Conservation (phyloP, 2,113 vertebrate genomes). For the Hassar affinis region DNA sequence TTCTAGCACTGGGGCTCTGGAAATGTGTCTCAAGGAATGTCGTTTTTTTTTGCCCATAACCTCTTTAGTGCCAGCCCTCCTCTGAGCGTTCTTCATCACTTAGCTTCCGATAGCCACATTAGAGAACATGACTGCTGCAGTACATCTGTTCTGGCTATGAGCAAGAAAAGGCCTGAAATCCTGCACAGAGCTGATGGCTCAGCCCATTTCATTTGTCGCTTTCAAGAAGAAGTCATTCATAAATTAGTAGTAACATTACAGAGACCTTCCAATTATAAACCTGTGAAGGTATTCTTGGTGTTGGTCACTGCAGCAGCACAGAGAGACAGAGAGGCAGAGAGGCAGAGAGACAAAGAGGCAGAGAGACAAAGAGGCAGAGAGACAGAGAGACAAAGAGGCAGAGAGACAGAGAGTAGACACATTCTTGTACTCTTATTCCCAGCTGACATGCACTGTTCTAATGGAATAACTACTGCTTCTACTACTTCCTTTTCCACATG, state of each 20-base stretch:
- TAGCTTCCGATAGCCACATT: conserved; percentile 67
- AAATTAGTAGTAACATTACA: conserved; percentile 13
- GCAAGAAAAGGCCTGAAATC: conserved; percentile 8
- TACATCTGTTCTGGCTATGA: conserved; percentile 46
- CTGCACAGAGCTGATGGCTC: not conserved
- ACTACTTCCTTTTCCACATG: conserved; percentile 9
- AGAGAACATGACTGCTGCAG: conserved; percentile 45
- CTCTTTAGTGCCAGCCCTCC: conserved; percentile 69
- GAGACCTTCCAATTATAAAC: conserved; percentile 22
- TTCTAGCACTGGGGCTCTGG: conserved; percentile 43
- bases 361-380: not conserved
- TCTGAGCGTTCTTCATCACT: conserved; percentile 68
- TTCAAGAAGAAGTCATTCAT: conserved; percentile 31
- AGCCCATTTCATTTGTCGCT: not conserved
- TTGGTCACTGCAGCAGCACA: not conserved
- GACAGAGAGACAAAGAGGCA: not conserved
- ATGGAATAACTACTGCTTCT: conserved; percentile 26
- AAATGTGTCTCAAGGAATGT: conserved; percentile 55
- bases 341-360: not conserved
- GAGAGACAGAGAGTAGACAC: not conserved
- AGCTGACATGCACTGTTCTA: conserved; percentile 7
- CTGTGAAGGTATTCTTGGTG: conserved; percentile 24
- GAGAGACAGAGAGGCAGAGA: not conserved
- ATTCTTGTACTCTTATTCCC: not conserved
- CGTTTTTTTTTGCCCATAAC: conserved; percentile 62